Evolutionary conservation across 2,888 invertebrate genomes (phyloP), one percentile per base, ranked within the genome.

Genomic region (Meghimatium bilineatum): DNA sequence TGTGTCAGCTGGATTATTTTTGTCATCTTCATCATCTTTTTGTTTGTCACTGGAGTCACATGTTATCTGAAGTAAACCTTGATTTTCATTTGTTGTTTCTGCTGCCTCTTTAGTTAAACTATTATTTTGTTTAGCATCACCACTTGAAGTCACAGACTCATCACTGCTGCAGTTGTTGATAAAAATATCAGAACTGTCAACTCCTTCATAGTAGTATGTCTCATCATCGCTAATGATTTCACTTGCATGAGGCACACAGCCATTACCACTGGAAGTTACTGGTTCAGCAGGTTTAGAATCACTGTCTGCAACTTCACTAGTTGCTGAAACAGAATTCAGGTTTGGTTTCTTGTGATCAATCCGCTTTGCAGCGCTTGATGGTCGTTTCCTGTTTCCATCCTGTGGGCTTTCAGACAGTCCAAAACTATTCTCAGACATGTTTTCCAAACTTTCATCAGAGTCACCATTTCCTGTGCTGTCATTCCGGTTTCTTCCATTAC

Each of bases 381-480:
- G 29, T 34, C 44, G 75, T 76, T 84, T 84, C 60, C 69, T 84
- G 49, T 52, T 75, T 17, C 80, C 84, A 60, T 84, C 80, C 52
- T 79, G 80, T 56, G 84, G 84, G 44, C 63, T 76, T 49, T 66
- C 80, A 56, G 80, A 69, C 29, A 44, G 34, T 32, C 44, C 32
- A 75, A 84, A 79, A 52, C 52, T 80, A 36, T 49, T 38, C 56
- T 80, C 80, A 44, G 84, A 84, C 52, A 84, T 32, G 56, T 84
- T 84, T 80, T 84, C 84, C 26, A 80, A 69, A 71, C 84, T 84
- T 60, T 84, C 84, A 76, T 84, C 84, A 49, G 84, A 84, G 60
- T 84, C 84, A 69, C 56, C 84, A 76, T 84, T 80, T 29, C 84
- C 80, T 49, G 77, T 80, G 77, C 84, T 84, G 49, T 84, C 80